A percentile compares a stretch with the other conserved stretches of the same genome.
These are phyloP conservation scores for Troilus luridus DNA, from an alignment of 2,888 invertebrate species.

Conservation along the genomic window DNA sequence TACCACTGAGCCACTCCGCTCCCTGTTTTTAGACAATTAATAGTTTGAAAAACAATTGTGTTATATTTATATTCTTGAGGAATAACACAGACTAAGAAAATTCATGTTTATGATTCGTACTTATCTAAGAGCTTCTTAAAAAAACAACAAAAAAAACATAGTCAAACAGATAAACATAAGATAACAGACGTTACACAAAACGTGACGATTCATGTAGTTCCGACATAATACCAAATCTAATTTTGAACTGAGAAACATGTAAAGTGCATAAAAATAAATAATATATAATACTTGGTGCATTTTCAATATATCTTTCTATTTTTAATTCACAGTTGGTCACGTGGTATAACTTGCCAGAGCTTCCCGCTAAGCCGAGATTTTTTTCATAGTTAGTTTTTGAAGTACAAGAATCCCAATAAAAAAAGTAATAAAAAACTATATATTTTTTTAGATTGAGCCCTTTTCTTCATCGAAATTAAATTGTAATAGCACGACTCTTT, in stretches of 20 bases:
- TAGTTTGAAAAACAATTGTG: too few relatives aligned
- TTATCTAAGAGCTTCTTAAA: not conserved
- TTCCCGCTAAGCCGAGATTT: not conserved
- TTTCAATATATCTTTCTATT: too few relatives aligned
- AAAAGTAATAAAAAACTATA: not conserved
- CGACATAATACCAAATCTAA: not conserved
- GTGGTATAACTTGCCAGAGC: too few relatives aligned
- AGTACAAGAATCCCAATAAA: not conserved
- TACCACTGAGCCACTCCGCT: too few relatives aligned
- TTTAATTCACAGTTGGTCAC: too few relatives aligned
- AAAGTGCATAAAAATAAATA: not conserved
- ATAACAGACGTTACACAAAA: not conserved
- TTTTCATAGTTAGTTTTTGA: not conserved
- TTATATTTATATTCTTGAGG: too few relatives aligned
- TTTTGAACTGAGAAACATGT: not conserved
- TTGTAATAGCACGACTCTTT: slow-evolving; percentile 23
- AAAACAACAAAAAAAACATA: not conserved
- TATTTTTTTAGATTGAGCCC: not conserved
- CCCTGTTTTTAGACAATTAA: too few relatives aligned
- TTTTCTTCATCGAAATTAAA: slow-evolving; percentile 22
- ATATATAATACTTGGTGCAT: not conserved
- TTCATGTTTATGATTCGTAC: too few relatives aligned
- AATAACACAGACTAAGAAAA: too few relatives aligned
- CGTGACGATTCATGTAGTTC: not conserved
- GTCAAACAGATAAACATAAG: not conserved